Conservation (phyloP, 2,797 vertebrate genomes). For the Hirundo rustica region DNA sequence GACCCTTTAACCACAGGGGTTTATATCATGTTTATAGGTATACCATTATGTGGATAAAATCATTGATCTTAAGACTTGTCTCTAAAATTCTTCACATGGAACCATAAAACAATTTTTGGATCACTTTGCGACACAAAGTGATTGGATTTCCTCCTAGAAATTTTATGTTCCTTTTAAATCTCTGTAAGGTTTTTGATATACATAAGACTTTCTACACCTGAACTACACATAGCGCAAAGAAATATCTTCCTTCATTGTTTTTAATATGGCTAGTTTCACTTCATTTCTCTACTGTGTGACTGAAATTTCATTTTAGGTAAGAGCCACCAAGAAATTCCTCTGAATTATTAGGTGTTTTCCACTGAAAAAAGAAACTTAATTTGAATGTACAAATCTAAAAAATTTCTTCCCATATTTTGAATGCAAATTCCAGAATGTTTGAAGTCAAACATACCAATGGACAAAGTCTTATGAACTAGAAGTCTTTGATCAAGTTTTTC, state of each 20-base stretch:
- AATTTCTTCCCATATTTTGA: background rate
- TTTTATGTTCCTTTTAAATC: background rate
- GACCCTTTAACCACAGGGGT: background rate
- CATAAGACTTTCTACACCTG: background rate
- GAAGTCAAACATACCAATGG: background rate
- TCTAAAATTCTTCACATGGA: background rate
- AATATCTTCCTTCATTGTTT: background rate
- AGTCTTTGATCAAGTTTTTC: background rate
- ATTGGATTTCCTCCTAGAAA: background rate
- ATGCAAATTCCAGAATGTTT: background rate
- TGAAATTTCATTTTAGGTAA: background rate
- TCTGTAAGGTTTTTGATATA: background rate
- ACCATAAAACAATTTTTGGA: background rate
- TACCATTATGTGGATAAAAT: constrained; percentile 1
- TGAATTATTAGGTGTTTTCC: background rate
- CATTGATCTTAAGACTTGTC: background rate
- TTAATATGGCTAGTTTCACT: background rate
- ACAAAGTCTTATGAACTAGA: background rate
- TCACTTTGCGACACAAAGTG: background rate
- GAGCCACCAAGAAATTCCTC: background rate
- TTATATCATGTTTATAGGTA: constrained; percentile 51
- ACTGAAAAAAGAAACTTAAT: background rate
- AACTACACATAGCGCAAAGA: background rate
- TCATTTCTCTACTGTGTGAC: background rate
- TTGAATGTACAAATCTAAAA: background rate